These are phyloP conservation scores for Alaudala cheleensis DNA, from an alignment of 2,113 vertebrate genomes.

Conservation along the genomic window DNA sequence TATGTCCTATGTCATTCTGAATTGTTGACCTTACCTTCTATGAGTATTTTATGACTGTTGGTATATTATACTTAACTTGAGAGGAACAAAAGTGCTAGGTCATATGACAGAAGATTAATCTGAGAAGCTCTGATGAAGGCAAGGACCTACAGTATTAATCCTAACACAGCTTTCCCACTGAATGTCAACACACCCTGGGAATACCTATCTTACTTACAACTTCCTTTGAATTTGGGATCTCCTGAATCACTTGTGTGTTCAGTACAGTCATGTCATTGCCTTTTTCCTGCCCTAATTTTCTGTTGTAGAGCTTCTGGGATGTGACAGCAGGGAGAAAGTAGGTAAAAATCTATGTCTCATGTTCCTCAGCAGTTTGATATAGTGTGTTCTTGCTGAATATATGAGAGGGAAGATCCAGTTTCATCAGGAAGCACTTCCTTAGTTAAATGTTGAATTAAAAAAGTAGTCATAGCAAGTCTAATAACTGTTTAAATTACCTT, in stretches of 20 bases:
- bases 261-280: background rate
- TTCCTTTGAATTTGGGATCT: background rate
- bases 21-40: background rate
- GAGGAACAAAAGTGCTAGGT: background rate
- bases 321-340: background rate
- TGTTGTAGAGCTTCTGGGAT: background rate
- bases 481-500: background rate
- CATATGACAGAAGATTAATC: background rate
- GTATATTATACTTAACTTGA: background rate
- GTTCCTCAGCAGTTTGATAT: background rate
- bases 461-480: background rate
- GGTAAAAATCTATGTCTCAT: background rate
- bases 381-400: background rate
- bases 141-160: background rate
- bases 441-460: background rate
- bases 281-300: background rate
- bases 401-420: background rate
- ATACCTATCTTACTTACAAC: background rate
- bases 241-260: background rate
- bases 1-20: background rate
- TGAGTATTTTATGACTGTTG: background rate
- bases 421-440: background rate
- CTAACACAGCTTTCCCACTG: background rate
- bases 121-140: background rate
- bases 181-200: background rate